Base-by-base conservation (phyloP, 2,888 invertebrate genomes). In the Nymphalis urticae region DNA sequence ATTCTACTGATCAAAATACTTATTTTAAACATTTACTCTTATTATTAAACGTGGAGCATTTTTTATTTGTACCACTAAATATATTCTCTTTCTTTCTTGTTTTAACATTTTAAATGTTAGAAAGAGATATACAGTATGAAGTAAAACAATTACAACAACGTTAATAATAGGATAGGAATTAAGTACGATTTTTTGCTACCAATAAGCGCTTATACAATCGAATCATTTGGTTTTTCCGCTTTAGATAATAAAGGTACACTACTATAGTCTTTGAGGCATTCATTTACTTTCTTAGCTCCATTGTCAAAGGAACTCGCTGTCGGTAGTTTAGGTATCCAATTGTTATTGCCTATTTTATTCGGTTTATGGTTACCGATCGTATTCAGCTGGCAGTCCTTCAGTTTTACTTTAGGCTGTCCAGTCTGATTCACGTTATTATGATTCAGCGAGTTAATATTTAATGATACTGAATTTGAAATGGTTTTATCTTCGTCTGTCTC, bases 291-390 rank as follows among this genome's bases (percentile, higher is more conserved):
- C 73, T 83, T 89, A 54, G 87, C 78, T 21, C 89, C 86, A 70
- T 88, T 89, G 66, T 93, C 93, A 64, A 93, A 92, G 50, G 92
- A 92, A 74, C 89, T 91, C 1, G 93, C 88, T 16, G 91, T 85
- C 1, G 92, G 86, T 68, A 92, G 74, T 71, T 91, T 92, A 1
- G 91, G 84, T 73, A 92, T 87, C 92, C 93, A 93, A 81, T 92
- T 92, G 72, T 93, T 93, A 81, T 92, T 93, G 72, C 91, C 93
- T 78, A 89, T 81, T 79, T 90, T 90, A 81, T 84, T 87, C 48
- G 84, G 79, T 74, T 87, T 90, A 76, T 88, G 85, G 73, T 88
- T 89, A 27, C 84, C 83, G 48, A 88, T 78, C 5, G 87, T 82
- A 62, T 87, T 89, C 72, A 78, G 77, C 64, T 86, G 85, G 48